A percentile compares a stretch with the other conserved stretches of the same genome.
phyloP scores from a whole-genome alignment of 2,113 vertebrate genomes.

The Ranitomeya variabilis region DNA sequence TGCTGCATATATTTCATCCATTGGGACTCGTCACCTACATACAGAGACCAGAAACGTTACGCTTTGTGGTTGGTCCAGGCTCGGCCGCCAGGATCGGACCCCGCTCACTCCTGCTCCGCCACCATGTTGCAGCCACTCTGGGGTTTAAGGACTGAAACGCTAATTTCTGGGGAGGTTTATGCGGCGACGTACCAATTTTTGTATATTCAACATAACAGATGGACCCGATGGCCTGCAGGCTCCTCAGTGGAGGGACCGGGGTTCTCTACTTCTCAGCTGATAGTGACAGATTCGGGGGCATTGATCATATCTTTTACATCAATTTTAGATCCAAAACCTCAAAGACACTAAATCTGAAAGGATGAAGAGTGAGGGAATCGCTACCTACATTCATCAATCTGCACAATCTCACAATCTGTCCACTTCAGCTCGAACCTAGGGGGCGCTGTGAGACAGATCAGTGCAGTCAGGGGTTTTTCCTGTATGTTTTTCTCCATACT shows the following conservation, averaged over 20 bases:
- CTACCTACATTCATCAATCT: background rate
- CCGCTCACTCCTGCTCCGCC: background rate
- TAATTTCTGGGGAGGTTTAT: background rate
- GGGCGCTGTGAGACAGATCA: too few species aligned
- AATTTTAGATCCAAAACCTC: background rate
- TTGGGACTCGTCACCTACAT: slow-evolving; percentile 75
- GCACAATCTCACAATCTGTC: too few species aligned
- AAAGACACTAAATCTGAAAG: background rate
- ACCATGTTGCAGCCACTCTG: slow-evolving; percentile 36
- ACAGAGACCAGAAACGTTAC: slow-evolving; percentile 75
- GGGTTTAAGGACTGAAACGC: background rate
- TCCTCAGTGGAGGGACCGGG: background rate
- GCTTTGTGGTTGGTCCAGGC: background rate
- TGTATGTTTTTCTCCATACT: too few species aligned
- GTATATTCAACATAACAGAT: background rate
- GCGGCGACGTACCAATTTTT: background rate
- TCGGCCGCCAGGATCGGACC: background rate
- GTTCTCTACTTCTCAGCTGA: too few species aligned
- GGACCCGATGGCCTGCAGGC: background rate
- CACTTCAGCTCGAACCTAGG: too few species aligned
- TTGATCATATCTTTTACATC: background rate
- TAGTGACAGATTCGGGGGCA: too few species aligned
- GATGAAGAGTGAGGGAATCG: background rate
- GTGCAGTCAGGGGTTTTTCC: too few species aligned
- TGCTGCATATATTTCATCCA: slow-evolving; percentile 71